Conservation (phyloP, 2,888 invertebrate genomes). For the Tipula lateralis region DNA sequence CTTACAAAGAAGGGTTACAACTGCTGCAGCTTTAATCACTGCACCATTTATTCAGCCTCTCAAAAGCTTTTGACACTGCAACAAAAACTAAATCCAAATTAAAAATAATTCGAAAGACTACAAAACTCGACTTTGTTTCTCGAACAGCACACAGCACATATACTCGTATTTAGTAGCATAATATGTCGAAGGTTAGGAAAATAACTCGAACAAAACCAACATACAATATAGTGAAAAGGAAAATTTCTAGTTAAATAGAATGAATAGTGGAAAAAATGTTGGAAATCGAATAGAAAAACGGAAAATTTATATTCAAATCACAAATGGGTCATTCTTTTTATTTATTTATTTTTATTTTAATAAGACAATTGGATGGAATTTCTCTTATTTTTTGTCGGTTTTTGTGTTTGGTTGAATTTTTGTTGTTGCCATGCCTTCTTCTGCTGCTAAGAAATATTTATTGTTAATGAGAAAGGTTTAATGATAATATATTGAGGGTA, state of each 20-base stretch:
- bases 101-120: not conserved
- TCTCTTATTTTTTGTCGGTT: not conserved
- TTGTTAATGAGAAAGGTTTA: constrained; percentile 24
- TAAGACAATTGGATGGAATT: constrained; percentile 19
- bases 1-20: too few relatives aligned
- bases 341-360: constrained; percentile 9
- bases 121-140: not conserved
- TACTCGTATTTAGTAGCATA: too few relatives aligned
- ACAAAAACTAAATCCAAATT: too few relatives aligned
- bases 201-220: not conserved
- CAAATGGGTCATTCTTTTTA: not conserved
- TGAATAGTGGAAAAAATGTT: not conserved
- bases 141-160: not conserved
- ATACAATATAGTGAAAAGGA: not conserved
- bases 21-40: too few relatives aligned
- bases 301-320: constrained; percentile 24
- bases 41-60: too few relatives aligned
- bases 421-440: not conserved
- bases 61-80: too few relatives aligned
- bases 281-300: not conserved
- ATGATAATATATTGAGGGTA: constrained; percentile 19
- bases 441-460: constrained; percentile 7
- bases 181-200: not conserved
- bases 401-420: not conserved
- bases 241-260: not conserved